Percentiles rank a stretch among this genome's conserved stretches.
These are phyloP conservation scores for Bothrops alternatus DNA, from an alignment of 2,797 vertebrate genomes.

Conservation along the genomic window DNA sequence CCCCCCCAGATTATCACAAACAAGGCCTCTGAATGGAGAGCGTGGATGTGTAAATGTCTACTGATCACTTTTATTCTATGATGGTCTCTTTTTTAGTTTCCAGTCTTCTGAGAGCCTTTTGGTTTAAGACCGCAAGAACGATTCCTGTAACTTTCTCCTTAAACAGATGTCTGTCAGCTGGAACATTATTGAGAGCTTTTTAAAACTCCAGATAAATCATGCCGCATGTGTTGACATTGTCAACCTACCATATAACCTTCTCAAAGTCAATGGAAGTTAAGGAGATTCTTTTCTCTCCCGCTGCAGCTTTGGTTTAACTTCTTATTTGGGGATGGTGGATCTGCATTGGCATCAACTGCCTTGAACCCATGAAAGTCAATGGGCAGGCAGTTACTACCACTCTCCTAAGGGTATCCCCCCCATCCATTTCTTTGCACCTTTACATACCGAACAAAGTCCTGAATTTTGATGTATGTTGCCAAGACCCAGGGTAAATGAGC, in stretches of 20 bases:
- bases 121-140: neutral
- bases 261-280: constrained; percentile 73
- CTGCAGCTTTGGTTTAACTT: constrained; percentile 46
- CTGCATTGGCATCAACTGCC: constrained; percentile 11
- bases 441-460: constrained; percentile 60
- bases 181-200: constrained; percentile 74
- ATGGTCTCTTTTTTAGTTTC: neutral
- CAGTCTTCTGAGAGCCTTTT: neutral
- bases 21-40: neutral
- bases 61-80: neutral
- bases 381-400: neutral
- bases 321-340: constrained; percentile 26
- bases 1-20: neutral
- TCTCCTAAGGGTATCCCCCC: neutral
- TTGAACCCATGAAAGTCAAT: neutral
- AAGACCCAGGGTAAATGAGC: constrained; percentile 70
- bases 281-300: constrained; percentile 40
- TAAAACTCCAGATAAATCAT: constrained; percentile 74
- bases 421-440: constrained; percentile 48
- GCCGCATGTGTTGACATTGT: constrained; percentile 61
- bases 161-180: constrained; percentile 70
- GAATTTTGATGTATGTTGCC: constrained; percentile 67
- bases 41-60: neutral
- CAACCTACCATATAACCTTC: constrained; percentile 72
- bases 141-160: constrained; percentile 63